Evolutionary conservation across 2,888 invertebrate genomes (phyloP).

Genomic region (Ashinkailepas kermadecensis): DNA sequence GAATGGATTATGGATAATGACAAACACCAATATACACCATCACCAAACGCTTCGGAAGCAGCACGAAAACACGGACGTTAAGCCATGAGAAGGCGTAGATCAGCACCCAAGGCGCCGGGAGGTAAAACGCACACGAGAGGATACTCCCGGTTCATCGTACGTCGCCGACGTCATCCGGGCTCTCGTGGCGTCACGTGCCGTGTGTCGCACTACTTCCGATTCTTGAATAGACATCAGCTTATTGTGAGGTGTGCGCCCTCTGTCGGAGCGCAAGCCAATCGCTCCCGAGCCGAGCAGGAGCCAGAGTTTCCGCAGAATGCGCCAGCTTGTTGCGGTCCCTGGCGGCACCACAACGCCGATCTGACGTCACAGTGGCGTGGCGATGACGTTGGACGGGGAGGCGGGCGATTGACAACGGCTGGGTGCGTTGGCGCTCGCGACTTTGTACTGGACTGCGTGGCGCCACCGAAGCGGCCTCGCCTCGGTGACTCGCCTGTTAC

Average conservation of each 20-base stretch:
- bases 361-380: background rate
- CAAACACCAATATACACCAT: background rate
- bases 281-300: background rate
- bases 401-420: too few species aligned
- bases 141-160: too few species aligned
- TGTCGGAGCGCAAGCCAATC: background rate
- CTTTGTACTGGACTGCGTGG: too few species aligned
- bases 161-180: background rate
- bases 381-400: background rate
- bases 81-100: background rate
- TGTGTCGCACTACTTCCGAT: background rate
- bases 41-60: background rate
- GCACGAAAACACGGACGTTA: background rate
- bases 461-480: too few species aligned
- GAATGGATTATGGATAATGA: background rate
- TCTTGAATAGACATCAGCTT: background rate
- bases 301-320: background rate
- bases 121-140: background rate
- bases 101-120: background rate
- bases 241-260: background rate
- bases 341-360: background rate
- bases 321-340: background rate
- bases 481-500: too few species aligned
- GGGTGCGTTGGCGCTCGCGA: too few species aligned
- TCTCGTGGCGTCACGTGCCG: background rate